Base-by-base conservation (phyloP, 2,113 vertebrate species). In the Orthonyx spaldingii region DNA sequence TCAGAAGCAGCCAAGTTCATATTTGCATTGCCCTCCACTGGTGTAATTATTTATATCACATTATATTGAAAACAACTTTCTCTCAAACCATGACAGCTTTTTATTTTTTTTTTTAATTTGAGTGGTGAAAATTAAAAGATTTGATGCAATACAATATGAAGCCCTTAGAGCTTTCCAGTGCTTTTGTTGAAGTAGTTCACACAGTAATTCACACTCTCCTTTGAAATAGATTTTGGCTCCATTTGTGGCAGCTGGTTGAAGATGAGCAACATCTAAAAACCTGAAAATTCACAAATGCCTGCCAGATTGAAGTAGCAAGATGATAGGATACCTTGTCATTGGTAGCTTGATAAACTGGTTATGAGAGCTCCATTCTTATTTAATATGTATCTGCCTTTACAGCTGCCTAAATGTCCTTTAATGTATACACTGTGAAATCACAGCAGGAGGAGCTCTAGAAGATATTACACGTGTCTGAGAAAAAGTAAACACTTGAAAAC, bases 181-280 rank as follows among this genome's bases (percentile, higher is more conserved):
- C 66, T 70, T 94, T 65, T 76, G 78, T 44, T 91, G 50, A 39
- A 85, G 59, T 33, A 77, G 30, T 92, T 96, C 84, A 71, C 87
- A 87, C 49, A 85, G 50, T 47, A 69, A 86, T 94, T 96, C 61
- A 60, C 92, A 75, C 70, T 69, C 65, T 74, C 49, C 60, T 87
- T 93, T 89, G 77, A 94, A 95, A 85, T 8, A 79, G 61, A 84
- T 79, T 95, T 71, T 97, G 87, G 84, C 70, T 95, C 21, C 32
- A 5, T 64, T 95, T 93, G n/a, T 86, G 71, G 88, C 75, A 90
- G 79, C 93, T 94, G 75, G 71, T 47, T 95, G 76, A 92, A 90
- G 75, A 85, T 1, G 10, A 89, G 79, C 70, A 90, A 76, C 74
- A 89, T 76, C 78, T 87, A 72, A 90, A 88, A 94, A 69, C 37